A percentile compares a stretch with the other conserved stretches of the same genome.
Evolutionary conservation across 2,888 invertebrate genomes (phyloP).

Genomic region (Boloria selene): DNA sequence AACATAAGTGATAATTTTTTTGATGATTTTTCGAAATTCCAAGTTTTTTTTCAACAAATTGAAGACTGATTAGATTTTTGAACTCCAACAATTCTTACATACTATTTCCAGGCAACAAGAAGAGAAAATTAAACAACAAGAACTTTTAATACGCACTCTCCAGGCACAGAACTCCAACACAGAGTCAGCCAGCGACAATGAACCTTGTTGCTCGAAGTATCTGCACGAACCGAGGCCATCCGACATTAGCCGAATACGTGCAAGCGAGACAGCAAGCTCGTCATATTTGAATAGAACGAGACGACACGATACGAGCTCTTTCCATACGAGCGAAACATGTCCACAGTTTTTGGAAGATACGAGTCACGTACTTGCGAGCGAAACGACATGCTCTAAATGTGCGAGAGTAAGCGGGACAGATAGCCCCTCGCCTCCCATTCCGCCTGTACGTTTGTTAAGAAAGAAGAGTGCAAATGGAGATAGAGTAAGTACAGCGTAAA

Average conservation of each 20-base stretch:
- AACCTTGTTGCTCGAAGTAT: slow-evolving; percentile 42
- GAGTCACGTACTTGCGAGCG: slow-evolving; percentile 37
- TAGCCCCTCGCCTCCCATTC: slow-evolving; percentile 53
- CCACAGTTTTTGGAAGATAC: slow-evolving; percentile 38
- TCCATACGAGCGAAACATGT: slow-evolving; percentile 45
- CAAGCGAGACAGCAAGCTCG: slow-evolving; percentile 36
- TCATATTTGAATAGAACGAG: not conserved
- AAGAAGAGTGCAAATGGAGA: slow-evolving; percentile 46
- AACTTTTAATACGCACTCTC: slow-evolving; percentile 48
- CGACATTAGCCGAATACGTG: slow-evolving; percentile 35
- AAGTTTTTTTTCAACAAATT: no score
- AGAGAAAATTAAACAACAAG: slow-evolving; percentile 55
- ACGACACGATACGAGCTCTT: slow-evolving; percentile 38
- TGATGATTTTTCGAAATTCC: no score
- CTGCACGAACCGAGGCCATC: slow-evolving; percentile 40
- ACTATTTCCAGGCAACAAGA: slow-evolving; percentile 56
- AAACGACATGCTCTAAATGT: slow-evolving; percentile 40
- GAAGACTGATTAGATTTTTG: no score
- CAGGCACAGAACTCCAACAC: slow-evolving; percentile 38
- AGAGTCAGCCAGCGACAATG: slow-evolving; percentile 18
- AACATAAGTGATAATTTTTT: no score
- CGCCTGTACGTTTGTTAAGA: slow-evolving; percentile 49
- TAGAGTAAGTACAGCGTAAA: slow-evolving; percentile 43
- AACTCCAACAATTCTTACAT: no score
- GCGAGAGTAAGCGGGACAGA: slow-evolving; percentile 37